A percentile compares a stretch with the other conserved stretches of the same genome.
These are phyloP conservation scores for Dromius quadrimaculatus DNA, from an alignment of 2,888 invertebrate genomes.

Conservation along the genomic window DNA sequence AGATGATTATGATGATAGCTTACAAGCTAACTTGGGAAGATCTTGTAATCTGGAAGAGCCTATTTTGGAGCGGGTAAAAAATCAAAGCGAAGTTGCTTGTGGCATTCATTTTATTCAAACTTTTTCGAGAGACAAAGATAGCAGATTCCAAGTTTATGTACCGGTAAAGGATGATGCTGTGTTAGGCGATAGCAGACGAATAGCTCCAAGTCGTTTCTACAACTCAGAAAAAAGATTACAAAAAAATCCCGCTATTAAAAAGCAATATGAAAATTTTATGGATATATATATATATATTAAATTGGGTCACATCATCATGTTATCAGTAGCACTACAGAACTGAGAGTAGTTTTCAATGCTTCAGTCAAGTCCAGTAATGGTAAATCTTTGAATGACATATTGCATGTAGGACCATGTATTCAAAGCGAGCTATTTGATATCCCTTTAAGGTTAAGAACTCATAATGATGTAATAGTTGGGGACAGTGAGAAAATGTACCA, in stretches of 20 bases:
- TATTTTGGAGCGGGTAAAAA: constrained; percentile 34
- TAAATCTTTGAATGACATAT: constrained; percentile 55
- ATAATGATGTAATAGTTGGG: constrained; percentile 53
- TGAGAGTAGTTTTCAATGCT: constrained; percentile 45
- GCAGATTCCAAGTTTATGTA: constrained; percentile 57
- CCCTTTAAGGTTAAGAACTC: constrained; percentile 42
- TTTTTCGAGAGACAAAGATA: constrained; percentile 53
- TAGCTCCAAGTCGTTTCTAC: constrained; percentile 56
- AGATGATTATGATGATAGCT: neutral
- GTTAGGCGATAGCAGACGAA: constrained; percentile 55
- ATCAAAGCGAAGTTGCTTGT: constrained; percentile 55
- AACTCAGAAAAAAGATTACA: constrained; percentile 55
- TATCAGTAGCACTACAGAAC: constrained; percentile 55
- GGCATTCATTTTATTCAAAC: constrained; percentile 56
- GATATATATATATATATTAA: constrained; percentile 53
- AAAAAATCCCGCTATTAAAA: constrained; percentile 54
- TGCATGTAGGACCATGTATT: constrained; percentile 56
- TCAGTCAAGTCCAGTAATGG: constrained; percentile 45
- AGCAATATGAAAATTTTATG: constrained; percentile 54
- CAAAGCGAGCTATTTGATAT: constrained; percentile 55
- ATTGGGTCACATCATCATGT: constrained; percentile 56
- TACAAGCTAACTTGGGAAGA: constrained; percentile 3
- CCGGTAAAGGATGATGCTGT: constrained; percentile 54
- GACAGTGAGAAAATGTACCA: constrained; percentile 58
- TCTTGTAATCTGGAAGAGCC: constrained; percentile 56